These are phyloP conservation scores for Spea bombifrons DNA, from an alignment of 2,113 vertebrate species.

Conservation along the genomic window DNA sequence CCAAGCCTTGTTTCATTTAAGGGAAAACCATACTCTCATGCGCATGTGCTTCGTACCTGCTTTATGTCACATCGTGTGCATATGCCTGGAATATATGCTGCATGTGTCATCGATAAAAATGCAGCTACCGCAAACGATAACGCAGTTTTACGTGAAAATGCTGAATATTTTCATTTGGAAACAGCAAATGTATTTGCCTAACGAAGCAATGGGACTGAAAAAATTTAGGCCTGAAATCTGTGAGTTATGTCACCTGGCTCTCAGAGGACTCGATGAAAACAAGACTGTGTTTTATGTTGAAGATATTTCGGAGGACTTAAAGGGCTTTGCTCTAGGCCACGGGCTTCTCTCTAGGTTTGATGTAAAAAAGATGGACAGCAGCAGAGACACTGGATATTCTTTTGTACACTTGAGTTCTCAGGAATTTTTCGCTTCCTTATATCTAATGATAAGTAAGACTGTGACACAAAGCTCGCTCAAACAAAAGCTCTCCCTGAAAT, in stretches of 20 bases:
- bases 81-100: slow-evolving; percentile 74
- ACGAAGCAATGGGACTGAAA: slow-evolving; percentile 45
- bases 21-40: slow-evolving; percentile 64
- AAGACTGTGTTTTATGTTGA: slow-evolving; percentile 70
- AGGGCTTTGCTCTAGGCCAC: slow-evolving; percentile 66
- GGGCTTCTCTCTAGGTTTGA: slow-evolving; percentile 71
- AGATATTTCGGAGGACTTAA: slow-evolving; percentile 61
- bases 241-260: slow-evolving; percentile 71
- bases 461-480: slow-evolving; percentile 63
- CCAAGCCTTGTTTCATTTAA: slow-evolving; percentile 65
- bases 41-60: slow-evolving; percentile 78
- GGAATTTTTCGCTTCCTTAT: slow-evolving; percentile 83
- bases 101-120: not conserved
- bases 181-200: slow-evolving; percentile 1
- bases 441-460: slow-evolving; percentile 72
- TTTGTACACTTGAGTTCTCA: slow-evolving; percentile 84
- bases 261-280: slow-evolving; percentile 69
- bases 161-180: slow-evolving; percentile 65
- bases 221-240: slow-evolving; percentile 57
- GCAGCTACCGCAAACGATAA: slow-evolving; percentile 72
- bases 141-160: slow-evolving; percentile 79
- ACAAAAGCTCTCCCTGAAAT: slow-evolving; percentile 75
- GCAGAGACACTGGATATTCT: slow-evolving; percentile 62
- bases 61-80: slow-evolving; percentile 77
- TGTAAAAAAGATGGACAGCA: slow-evolving; percentile 56